Conservation (phyloP, 2,113 vertebrate genomes). For the Psammodynastes pulverulentus region DNA sequence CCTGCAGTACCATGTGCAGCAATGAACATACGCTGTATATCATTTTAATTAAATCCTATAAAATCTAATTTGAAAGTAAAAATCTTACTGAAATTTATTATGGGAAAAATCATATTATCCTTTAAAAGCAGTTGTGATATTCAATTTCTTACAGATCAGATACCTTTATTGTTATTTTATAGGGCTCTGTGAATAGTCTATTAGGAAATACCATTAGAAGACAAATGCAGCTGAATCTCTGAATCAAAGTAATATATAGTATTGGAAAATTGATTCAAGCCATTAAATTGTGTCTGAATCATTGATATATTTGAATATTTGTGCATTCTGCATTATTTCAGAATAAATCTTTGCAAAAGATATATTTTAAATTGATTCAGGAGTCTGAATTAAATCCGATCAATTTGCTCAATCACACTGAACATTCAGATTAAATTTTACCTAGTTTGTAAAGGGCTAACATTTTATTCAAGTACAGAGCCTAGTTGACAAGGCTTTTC, state of each 20-base stretch:
- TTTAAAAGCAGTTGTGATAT: not conserved
- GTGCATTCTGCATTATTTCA: not conserved
- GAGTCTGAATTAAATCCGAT: not conserved
- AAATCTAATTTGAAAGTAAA: not conserved
- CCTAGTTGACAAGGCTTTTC: not conserved
- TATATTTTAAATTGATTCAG: not conserved
- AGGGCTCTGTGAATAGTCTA: not conserved
- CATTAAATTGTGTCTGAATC: not conserved
- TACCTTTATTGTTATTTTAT: not conserved
- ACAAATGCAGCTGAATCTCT: not conserved
- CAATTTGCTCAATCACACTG: not conserved
- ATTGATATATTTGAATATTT: not conserved
- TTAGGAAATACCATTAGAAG: not conserved
- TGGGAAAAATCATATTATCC: not conserved
- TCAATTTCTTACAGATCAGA: not conserved
- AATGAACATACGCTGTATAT: not conserved
- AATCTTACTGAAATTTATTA: not conserved
- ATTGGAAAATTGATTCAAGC: not conserved
- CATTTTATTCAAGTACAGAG: not conserved
- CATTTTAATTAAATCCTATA: not conserved
- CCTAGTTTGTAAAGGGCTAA: not conserved
- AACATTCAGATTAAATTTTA: not conserved
- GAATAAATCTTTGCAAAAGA: not conserved
- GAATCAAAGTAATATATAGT: not conserved
- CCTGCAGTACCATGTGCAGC: not conserved